Evolutionary conservation across 2,888 invertebrate genomes (phyloP).

Genomic region (Dinocampus coccinellae): DNA sequence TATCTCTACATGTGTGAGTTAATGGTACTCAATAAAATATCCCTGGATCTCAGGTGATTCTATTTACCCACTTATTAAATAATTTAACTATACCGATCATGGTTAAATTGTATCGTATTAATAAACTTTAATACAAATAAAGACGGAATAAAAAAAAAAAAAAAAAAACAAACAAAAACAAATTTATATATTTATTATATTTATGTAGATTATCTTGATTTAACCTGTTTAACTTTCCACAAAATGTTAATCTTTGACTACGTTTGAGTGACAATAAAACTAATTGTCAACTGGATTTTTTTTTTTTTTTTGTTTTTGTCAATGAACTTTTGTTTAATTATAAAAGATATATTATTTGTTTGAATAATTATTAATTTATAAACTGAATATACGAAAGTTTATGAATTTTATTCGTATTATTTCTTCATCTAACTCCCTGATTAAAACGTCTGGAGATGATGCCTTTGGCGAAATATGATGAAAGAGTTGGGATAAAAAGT

Average conservation of each 20-base stretch:
- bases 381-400: neutral
- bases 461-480: neutral
- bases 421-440: neutral
- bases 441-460: neutral
- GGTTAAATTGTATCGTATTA: neutral
- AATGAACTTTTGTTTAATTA: neutral
- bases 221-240: too few relatives aligned
- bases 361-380: conserved; percentile 1
- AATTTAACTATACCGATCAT: neutral
- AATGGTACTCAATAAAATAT: conserved; percentile 1
- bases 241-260: neutral
- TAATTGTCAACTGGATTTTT: neutral
- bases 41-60: neutral
- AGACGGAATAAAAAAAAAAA: too few relatives aligned
- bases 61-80: neutral
- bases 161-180: too few relatives aligned
- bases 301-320: too few relatives aligned
- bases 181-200: too few relatives aligned
- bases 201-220: too few relatives aligned
- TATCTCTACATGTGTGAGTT: neutral
- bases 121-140: too few relatives aligned
- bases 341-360: neutral
- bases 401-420: neutral
- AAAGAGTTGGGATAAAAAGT: conserved; percentile 1
- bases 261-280: neutral